Evolutionary conservation across 2,888 invertebrate species (phyloP).

Genomic region (Ametastegia equiseti): DNA sequence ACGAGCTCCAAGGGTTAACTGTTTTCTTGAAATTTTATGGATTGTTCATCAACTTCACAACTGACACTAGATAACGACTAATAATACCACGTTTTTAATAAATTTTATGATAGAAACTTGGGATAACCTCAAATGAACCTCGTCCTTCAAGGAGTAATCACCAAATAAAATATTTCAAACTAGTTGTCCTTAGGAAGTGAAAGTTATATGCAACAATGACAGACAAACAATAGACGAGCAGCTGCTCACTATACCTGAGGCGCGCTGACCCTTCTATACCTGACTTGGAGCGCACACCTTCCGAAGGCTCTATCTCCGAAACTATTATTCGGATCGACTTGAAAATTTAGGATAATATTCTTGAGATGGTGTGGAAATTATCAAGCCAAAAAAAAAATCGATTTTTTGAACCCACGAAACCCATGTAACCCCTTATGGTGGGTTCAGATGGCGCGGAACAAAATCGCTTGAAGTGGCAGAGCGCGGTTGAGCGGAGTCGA

Average conservation of each 20-base stretch:
- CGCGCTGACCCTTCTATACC: conserved; percentile 52
- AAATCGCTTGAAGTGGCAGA: too few species aligned
- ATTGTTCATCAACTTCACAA: conserved; percentile 44
- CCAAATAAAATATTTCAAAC: conserved; percentile 53
- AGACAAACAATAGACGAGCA: conserved; percentile 55
- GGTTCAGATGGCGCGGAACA: not conserved
- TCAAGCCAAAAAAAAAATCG: conserved; percentile 43
- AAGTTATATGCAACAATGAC: conserved; percentile 49
- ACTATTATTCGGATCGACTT: conserved; percentile 54
- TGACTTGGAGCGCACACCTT: conserved; percentile 52
- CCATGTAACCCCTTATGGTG: conserved; percentile 50
- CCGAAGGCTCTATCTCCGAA: conserved; percentile 53
- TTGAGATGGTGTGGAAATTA: conserved; percentile 51
- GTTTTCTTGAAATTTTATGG: conserved; percentile 52
- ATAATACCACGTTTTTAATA: conserved; percentile 50
- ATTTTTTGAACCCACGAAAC: conserved; percentile 51
- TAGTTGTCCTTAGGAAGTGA: conserved; percentile 4
- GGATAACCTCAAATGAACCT: conserved; percentile 54
- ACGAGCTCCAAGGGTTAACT: conserved; percentile 45
- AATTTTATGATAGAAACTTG: conserved; percentile 51
- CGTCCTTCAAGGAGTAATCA: conserved; percentile 53
- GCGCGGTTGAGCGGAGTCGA: too few species aligned
- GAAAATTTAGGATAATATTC: conserved; percentile 53
- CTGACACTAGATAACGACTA: conserved; percentile 51
- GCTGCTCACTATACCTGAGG: conserved; percentile 51